Base-by-base conservation (phyloP, 2,113 vertebrate species). In the Rhizomys pruinosus region DNA sequence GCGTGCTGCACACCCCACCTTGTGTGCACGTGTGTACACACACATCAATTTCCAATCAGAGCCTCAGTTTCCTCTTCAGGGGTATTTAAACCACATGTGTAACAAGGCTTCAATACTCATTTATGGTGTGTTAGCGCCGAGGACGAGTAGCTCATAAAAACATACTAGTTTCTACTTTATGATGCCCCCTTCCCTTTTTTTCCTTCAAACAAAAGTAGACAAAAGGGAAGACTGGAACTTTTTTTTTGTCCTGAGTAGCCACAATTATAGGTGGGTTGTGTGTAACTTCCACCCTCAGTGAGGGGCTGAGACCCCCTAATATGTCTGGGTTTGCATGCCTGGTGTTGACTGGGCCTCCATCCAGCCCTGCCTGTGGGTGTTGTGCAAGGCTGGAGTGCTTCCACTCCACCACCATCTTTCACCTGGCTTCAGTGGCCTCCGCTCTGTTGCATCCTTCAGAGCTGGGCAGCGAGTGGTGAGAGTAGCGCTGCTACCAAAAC, bases 141-240 rank as follows among this genome's bases (percentile, higher is more conserved):
- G 94, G 90, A 69, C 81, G 93, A 84, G 91, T 94, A 89, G 59
- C 86, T 93, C 87, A 71, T 98, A 97, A 98, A 98, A 94, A 97
- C 94, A 87, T 95, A 97, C 13, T 95, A 74, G 82, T 95, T 98
- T 97, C 81, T 85, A 90, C 78, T 97, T 97, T 94, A 96, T 88
- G 86, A 77, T 88, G 84, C n/a, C n/a, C n/a, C n/a, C n/a, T n/a
- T n/a, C n/a, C n/a, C n/a, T n/a, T n/a, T n/a, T 84, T 89, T 96
- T 97, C 92, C 88, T 96, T 94, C 84, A 93, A 94, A 97, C 25
- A 55, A 82, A 96, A 94, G 90, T 94, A 92, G 92, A 0, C 2
- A 92, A 89, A 72, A 63, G 32, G 55, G 47, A 74, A 87, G 84
- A 64, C 39, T 82, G 27, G 44, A 64, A 66, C 52, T 44, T 94